Conservation (phyloP, 2,888 invertebrate genomes). For the Poecilus cupreus region DNA sequence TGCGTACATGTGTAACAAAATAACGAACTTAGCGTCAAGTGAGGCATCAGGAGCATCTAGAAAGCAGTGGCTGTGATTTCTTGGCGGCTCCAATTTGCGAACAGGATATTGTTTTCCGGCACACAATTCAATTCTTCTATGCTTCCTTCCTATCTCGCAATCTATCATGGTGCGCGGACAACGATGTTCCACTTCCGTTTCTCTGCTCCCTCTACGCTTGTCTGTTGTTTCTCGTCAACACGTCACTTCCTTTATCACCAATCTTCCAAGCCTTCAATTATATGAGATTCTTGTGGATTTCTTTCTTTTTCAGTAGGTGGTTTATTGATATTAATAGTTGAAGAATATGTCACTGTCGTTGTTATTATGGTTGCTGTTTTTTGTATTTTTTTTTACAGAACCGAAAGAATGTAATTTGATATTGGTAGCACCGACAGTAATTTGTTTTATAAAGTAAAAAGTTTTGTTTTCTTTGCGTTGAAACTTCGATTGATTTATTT, state of each 20-base stretch:
- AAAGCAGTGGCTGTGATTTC: neutral
- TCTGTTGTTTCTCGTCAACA: neutral
- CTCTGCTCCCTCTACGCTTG: neutral
- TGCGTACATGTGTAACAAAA: slow-evolving; percentile 25
- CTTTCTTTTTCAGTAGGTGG: neutral
- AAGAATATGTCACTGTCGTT: slow-evolving; percentile 23
- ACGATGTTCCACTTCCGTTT: neutral
- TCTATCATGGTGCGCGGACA: slow-evolving; percentile 11
- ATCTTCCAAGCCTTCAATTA: slow-evolving; percentile 43
- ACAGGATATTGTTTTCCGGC: slow-evolving; percentile 53
- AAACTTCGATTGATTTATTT: no score
- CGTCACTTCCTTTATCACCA: neutral
- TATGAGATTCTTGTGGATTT: slow-evolving; percentile 24
- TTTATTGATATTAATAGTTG: slow-evolving; percentile 41
- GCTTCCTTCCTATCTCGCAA: slow-evolving; percentile 33
- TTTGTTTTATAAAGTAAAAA: neutral
- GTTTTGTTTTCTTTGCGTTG: neutral
- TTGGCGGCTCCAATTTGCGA: slow-evolving; percentile 43
- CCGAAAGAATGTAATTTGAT: neutral
- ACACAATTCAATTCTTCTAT: slow-evolving; percentile 54
- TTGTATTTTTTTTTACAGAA: neutral
- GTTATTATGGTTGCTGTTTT: slow-evolving; percentile 20
- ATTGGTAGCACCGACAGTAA: neutral
- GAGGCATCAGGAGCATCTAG: slow-evolving; percentile 9
- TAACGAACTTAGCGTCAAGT: slow-evolving; percentile 49